These are phyloP conservation scores for Aricia artaxerxes DNA, from an alignment of 2,888 invertebrate species.

Conservation along the genomic window DNA sequence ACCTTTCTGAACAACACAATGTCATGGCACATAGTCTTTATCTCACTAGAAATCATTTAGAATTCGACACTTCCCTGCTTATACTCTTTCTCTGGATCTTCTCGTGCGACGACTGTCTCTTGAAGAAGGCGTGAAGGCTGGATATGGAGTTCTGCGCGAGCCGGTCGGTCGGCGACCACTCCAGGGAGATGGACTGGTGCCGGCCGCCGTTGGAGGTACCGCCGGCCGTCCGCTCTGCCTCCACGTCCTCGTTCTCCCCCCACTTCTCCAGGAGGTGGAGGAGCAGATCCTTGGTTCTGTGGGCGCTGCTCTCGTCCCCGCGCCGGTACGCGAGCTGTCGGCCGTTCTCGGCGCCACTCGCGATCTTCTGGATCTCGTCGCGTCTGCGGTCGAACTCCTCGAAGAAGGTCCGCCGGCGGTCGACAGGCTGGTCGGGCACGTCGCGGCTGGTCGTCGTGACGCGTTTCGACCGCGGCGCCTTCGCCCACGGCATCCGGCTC, in stretches of 20 bases:
- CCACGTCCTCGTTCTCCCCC: conserved; percentile 81
- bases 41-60: conserved; percentile 53
- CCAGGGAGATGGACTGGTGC: conserved; percentile 88
- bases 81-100: conserved; percentile 68
- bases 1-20: conserved; percentile 49
- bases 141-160: conserved; percentile 89
- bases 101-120: conserved; percentile 80
- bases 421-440: conserved; percentile 84
- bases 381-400: conserved; percentile 72
- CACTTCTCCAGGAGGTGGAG: conserved; percentile 88
- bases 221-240: conserved; percentile 75
- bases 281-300: conserved; percentile 88
- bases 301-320: conserved; percentile 81
- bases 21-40: conserved; percentile 69
- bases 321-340: conserved; percentile 72
- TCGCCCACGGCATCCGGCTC: conserved; percentile 78
- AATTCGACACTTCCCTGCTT: conserved; percentile 51
- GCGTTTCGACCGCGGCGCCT: conserved; percentile 78
- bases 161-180: conserved; percentile 87
- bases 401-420: conserved; percentile 78
- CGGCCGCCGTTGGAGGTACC: conserved; percentile 72
- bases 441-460: conserved; percentile 86
- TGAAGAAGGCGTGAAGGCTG: conserved; percentile 90
- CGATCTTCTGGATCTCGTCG: conserved; percentile 71
- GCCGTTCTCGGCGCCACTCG: conserved; percentile 67